Evolutionary conservation across 2,888 invertebrate genomes (phyloP).

Genomic region (Willowsia nigromaculata): DNA sequence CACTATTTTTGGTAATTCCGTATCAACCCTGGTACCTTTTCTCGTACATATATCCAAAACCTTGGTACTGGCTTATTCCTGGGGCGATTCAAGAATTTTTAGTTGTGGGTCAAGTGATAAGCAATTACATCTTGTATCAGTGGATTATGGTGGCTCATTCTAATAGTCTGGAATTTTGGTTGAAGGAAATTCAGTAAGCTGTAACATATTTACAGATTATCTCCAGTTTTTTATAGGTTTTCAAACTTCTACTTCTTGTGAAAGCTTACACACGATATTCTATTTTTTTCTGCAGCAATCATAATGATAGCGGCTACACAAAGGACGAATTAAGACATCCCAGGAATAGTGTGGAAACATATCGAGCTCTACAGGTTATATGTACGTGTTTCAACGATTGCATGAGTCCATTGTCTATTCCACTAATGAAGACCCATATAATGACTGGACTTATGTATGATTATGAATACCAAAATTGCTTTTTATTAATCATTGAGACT

Average conservation of each 20-base stretch:
- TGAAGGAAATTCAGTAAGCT: conserved; percentile 71
- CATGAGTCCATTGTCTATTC: conserved; percentile 69
- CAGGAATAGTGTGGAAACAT: conserved; percentile 29
- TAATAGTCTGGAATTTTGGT: conserved; percentile 71
- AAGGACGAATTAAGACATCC: conserved; percentile 39
- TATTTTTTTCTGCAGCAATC: conserved; percentile 42
- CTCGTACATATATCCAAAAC: conserved; percentile 55
- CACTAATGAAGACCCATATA: conserved; percentile 58
- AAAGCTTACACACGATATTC: no score
- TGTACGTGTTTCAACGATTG: conserved; percentile 67
- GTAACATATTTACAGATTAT: neutral
- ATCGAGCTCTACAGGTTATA: conserved; percentile 53
- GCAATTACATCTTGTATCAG: conserved; percentile 57
- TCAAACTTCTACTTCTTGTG: no score
- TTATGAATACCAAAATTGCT: no score
- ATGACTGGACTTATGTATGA: conserved; percentile 4
- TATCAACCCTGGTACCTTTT: conserved; percentile 65
- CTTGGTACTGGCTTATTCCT: conserved; percentile 72
- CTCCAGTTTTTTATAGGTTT: no score
- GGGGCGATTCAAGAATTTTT: conserved; percentile 72
- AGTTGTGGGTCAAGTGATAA: conserved; percentile 67
- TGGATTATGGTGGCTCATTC: conserved; percentile 73
- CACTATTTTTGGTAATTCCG: conserved; percentile 59
- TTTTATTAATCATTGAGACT: no score
- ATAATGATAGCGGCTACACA: conserved; percentile 68